Evolutionary conservation across 2,113 vertebrate genomes (phyloP).

Genomic region (Furnarius figulus): DNA sequence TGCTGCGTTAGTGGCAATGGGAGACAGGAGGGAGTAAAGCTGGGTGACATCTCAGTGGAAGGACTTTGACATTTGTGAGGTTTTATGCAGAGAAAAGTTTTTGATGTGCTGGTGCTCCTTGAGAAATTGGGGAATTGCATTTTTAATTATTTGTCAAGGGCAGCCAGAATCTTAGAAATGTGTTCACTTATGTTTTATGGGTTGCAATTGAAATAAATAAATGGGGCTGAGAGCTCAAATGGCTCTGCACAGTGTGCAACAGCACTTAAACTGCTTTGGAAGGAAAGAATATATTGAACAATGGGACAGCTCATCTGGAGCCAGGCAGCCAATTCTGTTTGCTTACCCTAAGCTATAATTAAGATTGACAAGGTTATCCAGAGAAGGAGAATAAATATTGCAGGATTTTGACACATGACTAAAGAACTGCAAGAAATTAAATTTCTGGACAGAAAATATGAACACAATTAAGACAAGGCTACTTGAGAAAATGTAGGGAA

Average conservation of each 20-base stretch:
- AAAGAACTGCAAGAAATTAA: not conserved
- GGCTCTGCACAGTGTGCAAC: constrained; percentile 22
- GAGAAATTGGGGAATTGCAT: not conserved
- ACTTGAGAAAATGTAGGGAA: not conserved
- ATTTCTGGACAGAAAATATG: not conserved
- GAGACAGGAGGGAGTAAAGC: not conserved
- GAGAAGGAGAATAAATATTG: not conserved
- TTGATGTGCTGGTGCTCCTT: not conserved
- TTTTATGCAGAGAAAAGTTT: not conserved
- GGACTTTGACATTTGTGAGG: not conserved
- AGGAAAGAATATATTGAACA: not conserved
- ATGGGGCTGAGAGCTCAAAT: not conserved
- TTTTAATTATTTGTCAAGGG: constrained; percentile 44
- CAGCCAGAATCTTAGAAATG: not conserved
- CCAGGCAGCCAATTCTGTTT: not conserved
- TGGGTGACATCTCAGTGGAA: not conserved
- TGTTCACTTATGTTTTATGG: not conserved
- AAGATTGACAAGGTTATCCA: constrained; percentile 44
- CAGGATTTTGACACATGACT: not conserved
- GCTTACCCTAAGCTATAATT: constrained; percentile 12
- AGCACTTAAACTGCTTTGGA: not conserved
- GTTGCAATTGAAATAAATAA: not conserved
- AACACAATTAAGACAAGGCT: not conserved
- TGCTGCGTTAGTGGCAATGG: not conserved
- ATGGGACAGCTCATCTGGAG: not conserved